phyloP scores from a whole-genome alignment of 2,888 invertebrate species.

The Drosophila borealis region DNA sequence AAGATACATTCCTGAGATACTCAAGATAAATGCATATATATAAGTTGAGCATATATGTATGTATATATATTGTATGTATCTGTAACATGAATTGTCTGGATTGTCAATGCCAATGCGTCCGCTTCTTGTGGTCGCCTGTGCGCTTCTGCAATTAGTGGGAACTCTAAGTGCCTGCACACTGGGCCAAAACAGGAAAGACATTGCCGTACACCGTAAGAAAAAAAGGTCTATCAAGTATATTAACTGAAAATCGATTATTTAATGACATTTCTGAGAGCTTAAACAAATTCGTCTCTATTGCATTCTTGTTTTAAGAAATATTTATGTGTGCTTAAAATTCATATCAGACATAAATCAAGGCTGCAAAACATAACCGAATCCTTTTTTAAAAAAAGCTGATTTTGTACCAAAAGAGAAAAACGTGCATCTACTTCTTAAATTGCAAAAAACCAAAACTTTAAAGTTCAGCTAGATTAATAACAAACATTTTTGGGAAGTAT shows the following conservation, averaged over 20 bases:
- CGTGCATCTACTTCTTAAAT: no score
- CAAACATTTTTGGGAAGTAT: no score
- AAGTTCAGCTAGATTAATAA: no score
- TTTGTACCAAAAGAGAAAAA: no score
- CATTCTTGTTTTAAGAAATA: no score
- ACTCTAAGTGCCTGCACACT: conserved; percentile 53
- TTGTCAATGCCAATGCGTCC: conserved; percentile 60
- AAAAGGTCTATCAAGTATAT: neutral
- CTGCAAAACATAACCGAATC: no score
- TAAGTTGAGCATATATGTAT: neutral
- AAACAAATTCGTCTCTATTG: no score
- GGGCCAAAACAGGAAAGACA: conserved; percentile 54
- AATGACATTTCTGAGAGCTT: neutral
- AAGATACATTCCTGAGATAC: conserved; percentile 76
- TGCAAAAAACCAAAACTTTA: no score
- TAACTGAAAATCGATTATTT: neutral
- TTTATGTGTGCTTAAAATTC: no score
- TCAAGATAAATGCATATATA: conserved; percentile 58
- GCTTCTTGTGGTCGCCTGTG: conserved; percentile 45
- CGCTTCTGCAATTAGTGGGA: conserved; percentile 66
- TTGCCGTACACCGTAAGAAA: conserved; percentile 9
- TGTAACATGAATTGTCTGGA: conserved; percentile 47
- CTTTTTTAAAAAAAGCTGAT: no score
- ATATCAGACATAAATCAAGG: no score
- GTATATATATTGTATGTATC: conserved; percentile 34